Evolutionary conservation across 2,113 vertebrate genomes (phyloP).

Genomic region (Orthonyx spaldingii): DNA sequence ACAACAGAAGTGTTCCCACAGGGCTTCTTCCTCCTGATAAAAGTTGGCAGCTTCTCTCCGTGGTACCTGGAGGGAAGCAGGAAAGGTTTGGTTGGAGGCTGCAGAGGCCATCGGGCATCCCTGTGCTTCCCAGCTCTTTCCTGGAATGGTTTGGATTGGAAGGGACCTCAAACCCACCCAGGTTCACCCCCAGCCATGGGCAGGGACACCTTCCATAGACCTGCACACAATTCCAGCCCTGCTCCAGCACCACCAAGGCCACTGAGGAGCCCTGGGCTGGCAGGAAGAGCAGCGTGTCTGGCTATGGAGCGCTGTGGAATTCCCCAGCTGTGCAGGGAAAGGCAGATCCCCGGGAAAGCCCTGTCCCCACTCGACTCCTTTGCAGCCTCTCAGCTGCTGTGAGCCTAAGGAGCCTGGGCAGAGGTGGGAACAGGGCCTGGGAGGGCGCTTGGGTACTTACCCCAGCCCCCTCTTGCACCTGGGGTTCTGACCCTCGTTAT

Average conservation of each 20-base stretch:
- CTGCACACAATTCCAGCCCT: background rate
- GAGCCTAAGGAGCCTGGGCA: background rate
- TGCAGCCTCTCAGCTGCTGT: background rate
- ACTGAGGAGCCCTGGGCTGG: fast-evolving
- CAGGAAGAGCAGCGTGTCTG: background rate
- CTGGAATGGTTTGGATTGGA: background rate
- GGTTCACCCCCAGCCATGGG: background rate
- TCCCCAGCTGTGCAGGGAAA: background rate
- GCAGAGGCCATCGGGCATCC: background rate
- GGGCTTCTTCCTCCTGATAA: slow-evolving; percentile 74
- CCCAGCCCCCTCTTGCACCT: slow-evolving; percentile 93
- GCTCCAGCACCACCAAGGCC: background rate
- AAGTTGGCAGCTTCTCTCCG: slow-evolving; percentile 86
- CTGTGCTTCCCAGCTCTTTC: background rate
- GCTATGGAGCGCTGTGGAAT: background rate
- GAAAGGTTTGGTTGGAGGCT: fast-evolving
- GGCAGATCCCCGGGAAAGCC: background rate
- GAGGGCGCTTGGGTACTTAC: slow-evolving; percentile 64
- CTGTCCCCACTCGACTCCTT: background rate
- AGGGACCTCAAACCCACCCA: background rate
- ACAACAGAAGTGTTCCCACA: slow-evolving; percentile 61
- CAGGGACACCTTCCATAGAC: background rate
- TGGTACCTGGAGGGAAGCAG: slow-evolving; percentile 81
- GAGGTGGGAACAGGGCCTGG: background rate
- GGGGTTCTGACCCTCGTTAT: slow-evolving; percentile 89